A percentile compares a stretch with the other conserved stretches of the same genome.
Conservation (phyloP, 2,797 vertebrate species). For the Aplochiton taeniatus region DNA sequence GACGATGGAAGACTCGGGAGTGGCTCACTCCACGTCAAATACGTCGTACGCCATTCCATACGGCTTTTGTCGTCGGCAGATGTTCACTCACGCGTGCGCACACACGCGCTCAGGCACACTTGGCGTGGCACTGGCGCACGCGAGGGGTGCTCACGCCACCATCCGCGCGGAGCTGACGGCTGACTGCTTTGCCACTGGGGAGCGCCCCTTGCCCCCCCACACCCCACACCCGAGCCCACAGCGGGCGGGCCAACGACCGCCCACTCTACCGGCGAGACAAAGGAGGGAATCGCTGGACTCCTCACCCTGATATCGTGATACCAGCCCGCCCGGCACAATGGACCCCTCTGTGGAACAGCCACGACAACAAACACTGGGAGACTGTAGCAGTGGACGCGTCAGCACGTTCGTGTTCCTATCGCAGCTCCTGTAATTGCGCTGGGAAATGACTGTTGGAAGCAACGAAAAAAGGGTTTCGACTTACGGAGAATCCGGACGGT, state of each 20-base stretch:
- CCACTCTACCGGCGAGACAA: conserved; percentile 43
- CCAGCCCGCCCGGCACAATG: conserved; percentile 40
- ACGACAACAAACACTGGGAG: conserved; percentile 22
- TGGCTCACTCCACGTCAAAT: conserved; percentile 35
- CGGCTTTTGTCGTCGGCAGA: conserved; percentile 32
- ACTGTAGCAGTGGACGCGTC: background rate
- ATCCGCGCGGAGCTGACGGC: conserved; percentile 1
- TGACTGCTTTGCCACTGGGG: conserved; percentile 30
- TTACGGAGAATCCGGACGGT: conserved; percentile 45
- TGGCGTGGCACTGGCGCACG: conserved; percentile 22
- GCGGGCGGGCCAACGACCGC: background rate
- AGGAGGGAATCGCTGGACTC: conserved; percentile 39
- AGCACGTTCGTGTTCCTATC: conserved; percentile 18
- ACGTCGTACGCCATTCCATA: conserved; percentile 27
- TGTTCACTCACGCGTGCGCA: background rate
- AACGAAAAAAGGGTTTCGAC: conserved; percentile 41
- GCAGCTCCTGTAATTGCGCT: conserved; percentile 28
- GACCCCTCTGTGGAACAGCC: conserved; percentile 28
- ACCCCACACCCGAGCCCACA: no score
- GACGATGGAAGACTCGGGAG: conserved; percentile 36
- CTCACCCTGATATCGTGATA: conserved; percentile 31
- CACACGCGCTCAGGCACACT: background rate
- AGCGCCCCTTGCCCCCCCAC: no score
- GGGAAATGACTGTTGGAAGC: conserved; percentile 15
- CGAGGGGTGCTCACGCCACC: conserved; percentile 34